Percentiles rank a stretch among this genome's conserved stretches.
These are phyloP conservation scores for Acanthaster planci DNA, from an alignment of 35 echinoderm and acorn worm species.

Conservation along the genomic window DNA sequence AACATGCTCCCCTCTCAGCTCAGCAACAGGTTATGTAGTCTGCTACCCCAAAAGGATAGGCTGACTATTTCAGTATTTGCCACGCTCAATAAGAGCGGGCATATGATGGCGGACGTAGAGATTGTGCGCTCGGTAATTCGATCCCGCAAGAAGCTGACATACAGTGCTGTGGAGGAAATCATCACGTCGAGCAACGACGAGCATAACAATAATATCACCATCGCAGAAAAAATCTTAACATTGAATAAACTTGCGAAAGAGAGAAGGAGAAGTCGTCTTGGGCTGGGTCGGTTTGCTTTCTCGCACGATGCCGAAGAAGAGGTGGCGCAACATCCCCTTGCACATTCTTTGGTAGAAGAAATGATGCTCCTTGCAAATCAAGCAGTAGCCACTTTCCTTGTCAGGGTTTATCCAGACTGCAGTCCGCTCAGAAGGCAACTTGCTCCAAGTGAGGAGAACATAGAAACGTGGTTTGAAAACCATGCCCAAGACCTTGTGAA, in stretches of 20 bases:
- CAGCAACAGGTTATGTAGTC: conserved; percentile 63
- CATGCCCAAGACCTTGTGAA: conserved; percentile 7
- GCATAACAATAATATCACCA: not conserved
- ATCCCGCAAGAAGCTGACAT: conserved; percentile 53
- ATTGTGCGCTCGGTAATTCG: conserved; percentile 54
- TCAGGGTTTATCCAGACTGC: conserved; percentile 34
- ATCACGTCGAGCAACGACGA: not conserved
- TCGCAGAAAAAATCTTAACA: not conserved
- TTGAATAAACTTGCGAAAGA: conserved; percentile 47
- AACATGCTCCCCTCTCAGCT: conserved; percentile 78
- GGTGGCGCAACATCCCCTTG: conserved; percentile 4
- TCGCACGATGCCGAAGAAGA: conserved; percentile 34
- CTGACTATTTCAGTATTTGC: conserved; percentile 66
- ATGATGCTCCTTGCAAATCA: conserved; percentile 69
- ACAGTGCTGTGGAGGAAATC: conserved; percentile 54
- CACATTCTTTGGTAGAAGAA: conserved; percentile 65
- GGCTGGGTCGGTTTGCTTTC: conserved; percentile 30
- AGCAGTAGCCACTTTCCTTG: conserved; percentile 46
- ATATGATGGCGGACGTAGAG: not conserved
- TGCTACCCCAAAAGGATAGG: conserved; percentile 39
- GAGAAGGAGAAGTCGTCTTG: conserved; percentile 14
- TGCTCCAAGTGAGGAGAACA: conserved; percentile 45
- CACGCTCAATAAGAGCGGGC: conserved; percentile 47
- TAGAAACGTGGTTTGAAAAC: conserved; percentile 45
- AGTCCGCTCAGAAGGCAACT: conserved; percentile 71